Evolutionary conservation across 64 coral and sea anemone species (phyloP), one percentile per base, ranked within the genome.

Genomic region (Montipora efflorescens): DNA sequence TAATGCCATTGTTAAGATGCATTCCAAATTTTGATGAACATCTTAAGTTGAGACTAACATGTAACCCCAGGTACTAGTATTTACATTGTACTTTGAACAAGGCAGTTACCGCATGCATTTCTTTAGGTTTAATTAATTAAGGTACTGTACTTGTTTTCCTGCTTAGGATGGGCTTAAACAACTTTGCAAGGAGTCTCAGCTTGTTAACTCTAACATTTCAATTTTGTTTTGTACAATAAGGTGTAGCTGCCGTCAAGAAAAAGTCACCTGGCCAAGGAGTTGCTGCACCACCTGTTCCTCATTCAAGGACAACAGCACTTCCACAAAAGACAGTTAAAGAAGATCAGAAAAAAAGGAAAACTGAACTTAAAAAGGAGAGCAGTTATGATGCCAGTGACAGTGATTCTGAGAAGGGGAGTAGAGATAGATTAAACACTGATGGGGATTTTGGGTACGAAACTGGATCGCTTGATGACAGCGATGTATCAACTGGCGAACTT

Each of bases 371-470:
- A 61, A 98, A 98, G 75, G 89, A 98, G 83, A 98, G 69, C 45
- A 98, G 96, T 64, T 98, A 95, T 67, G 96, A 98, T 92, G 96
- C 93, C 4, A 98, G 96, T 92, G 92, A 93, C 48, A 98, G 96
- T 80, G 96, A 98, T 78, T 81, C 87, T n/a, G 94, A 95, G 47
- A 72, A 85, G 12, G 94, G 96, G 19, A 88, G 88, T 80, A 83
- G 92, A 18, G 84, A 88, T 69, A 23, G 75, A 81, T 80, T 98
- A 51, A 91, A 90, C 69, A 76, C 83, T 74, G 92, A 98, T 73
- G 93, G 91, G 82, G 95, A 96, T 20, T 85, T 92, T 85, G 96
- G 96, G n/a, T 98, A 98, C 59, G 96, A 98, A 75, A 98, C 96
- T 45, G 96, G 96, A 0, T 97, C 95, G 23, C 87, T 94, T 75